Conservation (phyloP, 2,888 invertebrate genomes). For the Epirrita christyi region DNA sequence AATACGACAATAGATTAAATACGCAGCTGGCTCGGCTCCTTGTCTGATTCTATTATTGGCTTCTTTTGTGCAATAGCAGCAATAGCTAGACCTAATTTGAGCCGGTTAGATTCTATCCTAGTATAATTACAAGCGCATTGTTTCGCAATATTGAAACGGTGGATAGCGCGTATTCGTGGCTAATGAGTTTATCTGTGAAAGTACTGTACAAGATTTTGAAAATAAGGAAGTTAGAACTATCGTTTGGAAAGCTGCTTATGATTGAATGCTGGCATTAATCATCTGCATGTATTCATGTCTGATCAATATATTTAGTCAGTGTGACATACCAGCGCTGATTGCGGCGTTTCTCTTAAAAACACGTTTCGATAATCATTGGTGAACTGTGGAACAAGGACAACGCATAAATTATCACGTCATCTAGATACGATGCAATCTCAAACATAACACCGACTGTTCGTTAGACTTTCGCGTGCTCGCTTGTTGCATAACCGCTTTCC, state of each 20-base stretch:
- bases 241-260: slow-evolving; percentile 25
- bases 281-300: slow-evolving; percentile 21
- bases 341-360: slow-evolving; percentile 40
- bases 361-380: slow-evolving; percentile 39
- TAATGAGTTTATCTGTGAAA: slow-evolving; percentile 59
- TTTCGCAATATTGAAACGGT: slow-evolving; percentile 58
- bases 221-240: slow-evolving; percentile 8
- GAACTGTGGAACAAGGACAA: slow-evolving; percentile 32
- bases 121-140: slow-evolving; percentile 63
- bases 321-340: slow-evolving; percentile 32
- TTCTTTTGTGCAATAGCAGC: slow-evolving; percentile 59
- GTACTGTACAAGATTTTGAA: slow-evolving; percentile 33
- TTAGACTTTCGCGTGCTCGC: slow-evolving; percentile 74
- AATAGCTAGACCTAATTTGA: slow-evolving; percentile 61
- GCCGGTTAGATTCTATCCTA: slow-evolving; percentile 55
- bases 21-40: slow-evolving; percentile 60
- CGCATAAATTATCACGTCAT: slow-evolving; percentile 54
- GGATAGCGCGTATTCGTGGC: slow-evolving; percentile 50
- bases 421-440: slow-evolving; percentile 62
- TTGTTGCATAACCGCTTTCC: slow-evolving; percentile 82
- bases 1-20: slow-evolving; percentile 47
- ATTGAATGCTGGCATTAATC: slow-evolving; percentile 23
- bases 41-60: slow-evolving; percentile 55
- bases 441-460: slow-evolving; percentile 53
- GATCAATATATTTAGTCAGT: slow-evolving; percentile 16